phyloP scores from a whole-genome alignment of 2,113 vertebrate genomes.

The Rhinopomastus cyanomelas region DNA sequence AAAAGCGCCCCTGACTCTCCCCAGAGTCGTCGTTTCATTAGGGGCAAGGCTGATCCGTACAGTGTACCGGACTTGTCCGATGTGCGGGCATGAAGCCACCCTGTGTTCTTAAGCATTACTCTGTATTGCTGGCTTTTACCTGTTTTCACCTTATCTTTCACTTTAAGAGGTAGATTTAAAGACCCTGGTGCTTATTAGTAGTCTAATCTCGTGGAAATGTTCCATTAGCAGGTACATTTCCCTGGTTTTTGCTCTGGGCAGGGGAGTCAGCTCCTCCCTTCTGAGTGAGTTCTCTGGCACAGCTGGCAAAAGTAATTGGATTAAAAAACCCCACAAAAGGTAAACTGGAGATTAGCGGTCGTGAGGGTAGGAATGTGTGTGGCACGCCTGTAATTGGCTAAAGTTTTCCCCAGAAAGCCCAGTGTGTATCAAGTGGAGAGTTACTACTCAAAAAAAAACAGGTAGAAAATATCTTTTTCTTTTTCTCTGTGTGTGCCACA shows the following conservation, averaged over 20 bases:
- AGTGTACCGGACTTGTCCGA: background rate
- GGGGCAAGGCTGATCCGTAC: background rate
- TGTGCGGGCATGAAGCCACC: background rate
- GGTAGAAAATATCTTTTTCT: background rate
- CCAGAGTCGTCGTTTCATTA: background rate
- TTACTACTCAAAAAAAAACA: background rate
- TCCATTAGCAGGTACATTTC: background rate
- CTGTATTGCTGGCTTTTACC: background rate
- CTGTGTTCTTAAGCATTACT: background rate
- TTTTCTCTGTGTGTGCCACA: too few relatives aligned
- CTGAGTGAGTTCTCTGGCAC: background rate
- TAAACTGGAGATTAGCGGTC: background rate
- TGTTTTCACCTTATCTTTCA: background rate
- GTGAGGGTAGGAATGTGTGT: background rate
- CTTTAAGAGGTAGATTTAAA: background rate
- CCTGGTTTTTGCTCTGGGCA: background rate
- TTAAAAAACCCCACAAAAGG: background rate
- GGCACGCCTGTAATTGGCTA: background rate
- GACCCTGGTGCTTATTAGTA: background rate
- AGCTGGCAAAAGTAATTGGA: background rate
- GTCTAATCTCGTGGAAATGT: background rate
- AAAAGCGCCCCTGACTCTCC: background rate
- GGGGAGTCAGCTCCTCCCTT: background rate
- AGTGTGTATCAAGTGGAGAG: background rate
- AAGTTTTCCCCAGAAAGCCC: background rate